Conservation (phyloP, 2,888 invertebrate species). For the Zaprionus lineosus region DNA sequence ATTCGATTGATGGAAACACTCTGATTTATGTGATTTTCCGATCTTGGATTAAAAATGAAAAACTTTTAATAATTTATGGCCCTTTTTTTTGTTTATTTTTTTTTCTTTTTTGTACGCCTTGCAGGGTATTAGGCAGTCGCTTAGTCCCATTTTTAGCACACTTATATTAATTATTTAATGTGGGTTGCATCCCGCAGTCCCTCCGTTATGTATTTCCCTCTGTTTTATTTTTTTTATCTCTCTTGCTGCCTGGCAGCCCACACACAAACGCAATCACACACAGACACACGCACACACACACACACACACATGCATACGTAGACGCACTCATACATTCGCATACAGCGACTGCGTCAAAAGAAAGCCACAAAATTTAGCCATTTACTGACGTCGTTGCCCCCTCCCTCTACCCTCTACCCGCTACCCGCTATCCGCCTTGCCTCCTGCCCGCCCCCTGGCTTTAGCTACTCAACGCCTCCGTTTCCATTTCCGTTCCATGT, state of each 20-base stretch:
- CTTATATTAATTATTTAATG: constrained; percentile 47
- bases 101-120: not conserved
- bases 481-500: constrained; percentile 39
- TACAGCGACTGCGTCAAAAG: constrained; percentile 53
- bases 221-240: not conserved
- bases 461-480: too few species aligned
- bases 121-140: constrained; percentile 20
- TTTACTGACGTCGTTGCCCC: constrained; percentile 54
- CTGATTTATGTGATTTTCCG: too few species aligned
- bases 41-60: too few species aligned
- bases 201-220: constrained; percentile 1
- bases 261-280: too few species aligned
- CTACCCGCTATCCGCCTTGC: too few species aligned
- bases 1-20: too few species aligned
- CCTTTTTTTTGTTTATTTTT: not conserved
- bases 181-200: constrained; percentile 36
- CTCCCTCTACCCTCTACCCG: constrained; percentile 9
- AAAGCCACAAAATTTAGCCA: constrained; percentile 64
- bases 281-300: too few species aligned
- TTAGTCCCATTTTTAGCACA: not conserved
- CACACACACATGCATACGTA: too few species aligned
- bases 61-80: too few species aligned
- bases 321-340: constrained; percentile 33
- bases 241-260: not conserved
- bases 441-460: not conserved